Evolutionary conservation across 2,113 vertebrate genomes (phyloP).

Genomic region (Vidua macroura): DNA sequence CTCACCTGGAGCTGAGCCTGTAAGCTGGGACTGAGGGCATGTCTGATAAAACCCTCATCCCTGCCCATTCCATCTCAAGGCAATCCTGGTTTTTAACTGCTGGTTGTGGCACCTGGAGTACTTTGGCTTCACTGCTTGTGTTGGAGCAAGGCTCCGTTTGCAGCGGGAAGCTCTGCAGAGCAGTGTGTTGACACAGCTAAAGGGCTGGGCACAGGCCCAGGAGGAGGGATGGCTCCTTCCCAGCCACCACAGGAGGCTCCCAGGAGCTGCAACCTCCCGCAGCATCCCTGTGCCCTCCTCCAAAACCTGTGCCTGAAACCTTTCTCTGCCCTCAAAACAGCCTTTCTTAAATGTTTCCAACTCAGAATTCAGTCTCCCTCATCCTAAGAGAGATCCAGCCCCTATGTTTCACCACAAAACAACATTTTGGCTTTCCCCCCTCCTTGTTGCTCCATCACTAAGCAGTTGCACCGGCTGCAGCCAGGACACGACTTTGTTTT

Average conservation of each 20-base stretch:
- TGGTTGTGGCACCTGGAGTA: not conserved
- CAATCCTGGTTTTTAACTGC: not conserved
- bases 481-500: not conserved
- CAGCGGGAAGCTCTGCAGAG: not conserved
- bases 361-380: not conserved
- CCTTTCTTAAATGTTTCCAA: not conserved
- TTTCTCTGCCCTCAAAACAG: not conserved
- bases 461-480: not conserved
- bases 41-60: not conserved
- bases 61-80: not conserved
- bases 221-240: not conserved
- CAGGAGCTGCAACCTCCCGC: not conserved
- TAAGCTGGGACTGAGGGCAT: not conserved
- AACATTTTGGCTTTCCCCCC: not conserved
- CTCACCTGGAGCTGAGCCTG: not conserved
- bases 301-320: not conserved
- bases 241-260: not conserved
- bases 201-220: not conserved
- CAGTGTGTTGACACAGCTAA: not conserved
- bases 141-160: not conserved
- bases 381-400: not conserved
- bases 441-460: not conserved
- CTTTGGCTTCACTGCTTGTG: not conserved
- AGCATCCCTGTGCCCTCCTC: not conserved
- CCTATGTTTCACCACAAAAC: rapidly evolving